Evolutionary conservation across 2,797 vertebrate genomes (phyloP).

Genomic region (Zalophus californianus): DNA sequence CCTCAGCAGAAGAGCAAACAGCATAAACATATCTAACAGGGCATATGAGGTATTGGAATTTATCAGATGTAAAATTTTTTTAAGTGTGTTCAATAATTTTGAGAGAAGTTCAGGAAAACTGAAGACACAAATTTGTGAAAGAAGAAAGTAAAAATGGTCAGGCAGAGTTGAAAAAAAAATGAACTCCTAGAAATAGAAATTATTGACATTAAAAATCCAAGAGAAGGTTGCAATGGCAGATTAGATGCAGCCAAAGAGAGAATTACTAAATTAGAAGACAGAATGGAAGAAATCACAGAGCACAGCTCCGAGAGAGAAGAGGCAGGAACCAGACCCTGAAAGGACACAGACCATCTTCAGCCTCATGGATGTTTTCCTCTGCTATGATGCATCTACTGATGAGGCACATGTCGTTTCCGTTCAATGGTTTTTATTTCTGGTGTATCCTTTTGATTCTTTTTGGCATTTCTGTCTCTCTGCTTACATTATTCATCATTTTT

Average conservation of each 20-base stretch:
- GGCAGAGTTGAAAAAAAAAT: neutral
- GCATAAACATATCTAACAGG: neutral
- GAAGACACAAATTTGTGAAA: neutral
- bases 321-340: no score
- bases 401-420: neutral
- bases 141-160: neutral
- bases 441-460: neutral
- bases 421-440: neutral
- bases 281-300: neutral
- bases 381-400: rapidly evolving
- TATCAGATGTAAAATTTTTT: neutral
- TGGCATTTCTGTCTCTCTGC: neutral
- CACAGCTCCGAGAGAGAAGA: neutral
- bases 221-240: neutral
- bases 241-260: neutral
- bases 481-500: neutral
- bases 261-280: neutral
- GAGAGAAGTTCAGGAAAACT: neutral
- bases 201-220: neutral
- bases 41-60: rapidly evolving
- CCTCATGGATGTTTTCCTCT: neutral
- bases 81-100: neutral
- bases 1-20: no score
- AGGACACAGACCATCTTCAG: neutral
- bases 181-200: neutral